Evolutionary conservation across 2,113 vertebrate genomes (phyloP).

Genomic region (Felis chaus): DNA sequence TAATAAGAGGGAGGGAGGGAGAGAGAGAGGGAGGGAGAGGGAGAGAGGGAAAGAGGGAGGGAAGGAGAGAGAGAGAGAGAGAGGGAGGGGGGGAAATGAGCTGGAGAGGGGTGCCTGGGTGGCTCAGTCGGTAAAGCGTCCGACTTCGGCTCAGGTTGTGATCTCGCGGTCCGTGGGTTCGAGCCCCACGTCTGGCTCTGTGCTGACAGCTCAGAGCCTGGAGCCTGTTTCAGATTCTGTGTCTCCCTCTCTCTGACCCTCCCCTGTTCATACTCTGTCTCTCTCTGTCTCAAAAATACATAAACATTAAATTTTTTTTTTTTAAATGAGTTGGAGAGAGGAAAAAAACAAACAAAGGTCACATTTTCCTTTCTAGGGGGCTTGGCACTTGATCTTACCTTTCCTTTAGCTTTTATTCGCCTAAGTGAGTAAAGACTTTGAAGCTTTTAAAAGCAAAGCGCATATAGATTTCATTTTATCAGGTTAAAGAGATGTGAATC

Average conservation of each 20-base stretch:
- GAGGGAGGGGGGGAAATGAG: background rate
- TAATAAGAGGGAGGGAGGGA: background rate
- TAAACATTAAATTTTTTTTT: too few species aligned
- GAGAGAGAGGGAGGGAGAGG: accelerated
- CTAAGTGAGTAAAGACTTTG: conserved; percentile 33
- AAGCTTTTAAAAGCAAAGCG: conserved; percentile 49
- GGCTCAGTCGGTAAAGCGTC: too few species aligned
- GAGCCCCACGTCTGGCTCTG: too few species aligned
- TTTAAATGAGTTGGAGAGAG: background rate
- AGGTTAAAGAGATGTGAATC: conserved; percentile 16
- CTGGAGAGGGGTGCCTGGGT: too few species aligned
- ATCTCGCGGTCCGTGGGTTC: too few species aligned
- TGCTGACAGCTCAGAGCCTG: too few species aligned
- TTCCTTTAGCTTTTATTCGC: conserved; percentile 47
- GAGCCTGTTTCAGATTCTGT: too few species aligned
- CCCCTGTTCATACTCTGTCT: too few species aligned
- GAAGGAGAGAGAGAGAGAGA: background rate
- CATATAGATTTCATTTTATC: conserved; percentile 42
- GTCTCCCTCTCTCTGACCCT: too few species aligned
- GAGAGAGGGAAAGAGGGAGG: too few species aligned
- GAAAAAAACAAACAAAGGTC: background rate
- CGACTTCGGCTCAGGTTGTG: too few species aligned
- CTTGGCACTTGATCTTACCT: conserved; percentile 1
- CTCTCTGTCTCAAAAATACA: too few species aligned
- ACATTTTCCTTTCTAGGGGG: background rate